Base-by-base conservation (phyloP, 2,797 vertebrate genomes). In the Zenarchopterus dispar region DNA sequence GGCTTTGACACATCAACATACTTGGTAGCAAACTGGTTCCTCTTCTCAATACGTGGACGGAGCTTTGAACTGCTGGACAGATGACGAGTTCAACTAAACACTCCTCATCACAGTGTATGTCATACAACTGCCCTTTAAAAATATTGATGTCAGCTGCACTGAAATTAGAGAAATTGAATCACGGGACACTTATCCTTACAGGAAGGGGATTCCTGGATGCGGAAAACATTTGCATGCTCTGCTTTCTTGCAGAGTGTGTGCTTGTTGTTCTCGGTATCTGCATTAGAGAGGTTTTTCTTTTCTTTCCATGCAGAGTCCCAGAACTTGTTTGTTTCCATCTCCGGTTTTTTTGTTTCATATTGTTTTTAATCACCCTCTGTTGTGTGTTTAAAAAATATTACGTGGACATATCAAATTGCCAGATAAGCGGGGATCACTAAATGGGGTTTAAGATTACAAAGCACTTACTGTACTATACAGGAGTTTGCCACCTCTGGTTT, bases 381-480 rank as follows among this genome's bases (percentile, higher is more conserved):
- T 70, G 56, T 81, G 64, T 76, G 51, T 81, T n/a, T 68, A 67
- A 62, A 62, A 73, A 77, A 77, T 26, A 50, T 84, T 62, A 58
- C 13, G 24, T 77, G 77, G 79, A 90, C 89, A 88, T 89, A 88
- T 91, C 88, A 78, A 64, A 80, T 78, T 82, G 71, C 87, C 50
- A 56, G 79, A 73, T 66, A 64, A 67, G 56, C 33, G 49, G 75
- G 65, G 88, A 80, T 71, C 56, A 75, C 72, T 63, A 65, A 85
- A 78, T 51, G 67, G 84, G 73, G 75, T 77, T n/a, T 64, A 82
- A 75, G 75, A 81, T 89, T 88, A 90, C 92, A 79, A 96, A 98
- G 96, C 97, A 98, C 97, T 98, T 94, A 92, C 88, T 92, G 88
- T 92, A 90, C 74, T 82, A 73, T 81, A 81, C 44, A 70, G 81